Evolutionary conservation across 2,113 vertebrate species (phyloP), one percentile per base, ranked within the genome.

Genomic region (Scalopus aquaticus): DNA sequence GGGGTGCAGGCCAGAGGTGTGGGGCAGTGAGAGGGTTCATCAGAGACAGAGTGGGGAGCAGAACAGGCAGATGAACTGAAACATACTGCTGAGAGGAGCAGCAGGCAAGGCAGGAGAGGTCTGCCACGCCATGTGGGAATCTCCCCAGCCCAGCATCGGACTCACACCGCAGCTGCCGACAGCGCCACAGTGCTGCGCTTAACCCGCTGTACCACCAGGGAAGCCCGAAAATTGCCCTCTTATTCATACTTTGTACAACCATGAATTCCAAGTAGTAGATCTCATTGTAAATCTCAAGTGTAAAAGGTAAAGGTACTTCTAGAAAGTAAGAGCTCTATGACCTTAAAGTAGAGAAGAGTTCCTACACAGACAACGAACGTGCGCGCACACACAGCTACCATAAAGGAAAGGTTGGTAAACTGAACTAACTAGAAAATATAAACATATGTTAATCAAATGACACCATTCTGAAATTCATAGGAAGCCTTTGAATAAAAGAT

Each of bases 221-320:
- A n/a, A n/a, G n/a, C n/a, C n/a, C n/a, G n/a, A n/a, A n/a, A n/a
- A 77, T 76, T 64, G 32, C 51, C 13, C 6, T 86, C 24, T 16
- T 88, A 12, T 32, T 94, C 30, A 58, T 91, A 70, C 13, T 9
- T 39, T 62, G 72, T 62, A 37, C 20, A 79, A 87, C 74, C 6
- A 51, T 51, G 65, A 83, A 10, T 65, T 84, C 51, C 30, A 56
- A 30, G 35, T 86, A n/a, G 0, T 65, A 81, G 20, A 77, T 32
- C 22, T 81, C 58, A 42, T 22, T 70, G 20, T 70, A 39, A 70
- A 62, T 30, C 26, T 62, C 54, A 30, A 60, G 10, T 73, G 1
- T 90, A 69, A 82, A 94, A 95, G 46, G 19, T 84, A 76, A 92
- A 72, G 56, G 30, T 82, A 54, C 54, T 69, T 81, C 20, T 74